Percentiles rank a stretch among this genome's conserved stretches.
Evolutionary conservation across 2,797 vertebrate genomes (phyloP).

Genomic region (Squalus acanthias): DNA sequence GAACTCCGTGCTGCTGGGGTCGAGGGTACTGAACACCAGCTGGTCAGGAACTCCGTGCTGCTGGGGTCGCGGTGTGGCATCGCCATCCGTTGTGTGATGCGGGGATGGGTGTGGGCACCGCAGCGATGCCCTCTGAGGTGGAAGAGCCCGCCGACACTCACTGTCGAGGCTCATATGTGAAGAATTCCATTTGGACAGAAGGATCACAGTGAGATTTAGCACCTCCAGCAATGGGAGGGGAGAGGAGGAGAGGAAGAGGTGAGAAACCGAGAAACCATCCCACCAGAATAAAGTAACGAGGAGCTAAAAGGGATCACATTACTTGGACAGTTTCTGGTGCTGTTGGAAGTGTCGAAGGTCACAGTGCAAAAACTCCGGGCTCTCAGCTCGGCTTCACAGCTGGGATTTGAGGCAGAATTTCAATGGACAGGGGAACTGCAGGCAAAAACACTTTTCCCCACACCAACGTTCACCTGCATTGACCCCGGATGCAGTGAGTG

Average conservation of each 20-base stretch:
- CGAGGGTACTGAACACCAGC: too few relatives aligned
- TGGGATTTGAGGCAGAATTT: neutral
- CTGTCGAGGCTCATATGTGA: neutral
- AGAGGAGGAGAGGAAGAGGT: neutral
- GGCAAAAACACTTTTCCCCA: neutral
- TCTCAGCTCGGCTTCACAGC: neutral
- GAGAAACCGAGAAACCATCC: neutral
- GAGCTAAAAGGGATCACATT: neutral
- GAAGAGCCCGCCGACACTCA: neutral
- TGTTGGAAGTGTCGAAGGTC: too few relatives aligned
- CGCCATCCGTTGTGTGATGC: neutral
- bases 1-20: too few relatives aligned
- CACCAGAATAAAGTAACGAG: neutral
- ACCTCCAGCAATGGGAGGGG: neutral
- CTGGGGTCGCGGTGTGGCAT: neutral
- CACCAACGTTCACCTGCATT: neutral
- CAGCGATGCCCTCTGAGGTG: neutral
- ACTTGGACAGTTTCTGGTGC: neutral
- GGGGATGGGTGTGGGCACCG: neutral
- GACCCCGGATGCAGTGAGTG: neutral
- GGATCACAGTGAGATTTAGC: neutral
- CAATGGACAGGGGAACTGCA: neutral
- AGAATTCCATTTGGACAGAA: neutral
- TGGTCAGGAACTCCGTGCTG: neutral
- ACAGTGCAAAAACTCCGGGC: neutral